Conservation (phyloP, 2,113 vertebrate species). For the Paradoxurus hermaphroditus region DNA sequence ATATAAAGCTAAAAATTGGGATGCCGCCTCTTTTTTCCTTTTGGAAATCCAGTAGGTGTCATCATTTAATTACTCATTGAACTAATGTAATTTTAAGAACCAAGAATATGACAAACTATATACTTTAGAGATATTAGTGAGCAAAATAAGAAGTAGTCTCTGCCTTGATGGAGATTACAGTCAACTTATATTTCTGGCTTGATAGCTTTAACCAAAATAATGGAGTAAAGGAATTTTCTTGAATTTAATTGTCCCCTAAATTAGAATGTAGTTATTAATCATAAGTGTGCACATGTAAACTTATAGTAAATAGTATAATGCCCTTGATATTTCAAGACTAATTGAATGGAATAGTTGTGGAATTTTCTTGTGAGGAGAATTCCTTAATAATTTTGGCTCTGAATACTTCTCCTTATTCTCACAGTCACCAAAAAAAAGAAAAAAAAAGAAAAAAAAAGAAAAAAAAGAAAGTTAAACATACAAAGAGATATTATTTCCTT, state of each 20-base stretch:
- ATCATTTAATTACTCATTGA: background rate
- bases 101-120: background rate
- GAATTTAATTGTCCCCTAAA: background rate
- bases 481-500: background rate
- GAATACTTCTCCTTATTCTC: background rate
- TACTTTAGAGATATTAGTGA: background rate
- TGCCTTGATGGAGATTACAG: background rate
- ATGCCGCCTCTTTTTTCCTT: background rate
- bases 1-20: background rate
- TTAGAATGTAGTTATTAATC: background rate
- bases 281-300: background rate
- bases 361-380: background rate
- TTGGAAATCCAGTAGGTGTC: background rate
- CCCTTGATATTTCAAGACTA: background rate
- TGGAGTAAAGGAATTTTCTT: background rate
- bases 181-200: background rate
- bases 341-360: background rate
- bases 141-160: background rate
- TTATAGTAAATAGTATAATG: background rate
- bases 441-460: too few relatives aligned
- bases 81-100: background rate
- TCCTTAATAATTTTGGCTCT: background rate
- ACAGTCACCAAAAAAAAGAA: too few relatives aligned
- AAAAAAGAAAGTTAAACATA: background rate
- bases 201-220: background rate